Evolutionary conservation across 2,888 invertebrate species (phyloP).

Genomic region (Dorcus hopei): DNA sequence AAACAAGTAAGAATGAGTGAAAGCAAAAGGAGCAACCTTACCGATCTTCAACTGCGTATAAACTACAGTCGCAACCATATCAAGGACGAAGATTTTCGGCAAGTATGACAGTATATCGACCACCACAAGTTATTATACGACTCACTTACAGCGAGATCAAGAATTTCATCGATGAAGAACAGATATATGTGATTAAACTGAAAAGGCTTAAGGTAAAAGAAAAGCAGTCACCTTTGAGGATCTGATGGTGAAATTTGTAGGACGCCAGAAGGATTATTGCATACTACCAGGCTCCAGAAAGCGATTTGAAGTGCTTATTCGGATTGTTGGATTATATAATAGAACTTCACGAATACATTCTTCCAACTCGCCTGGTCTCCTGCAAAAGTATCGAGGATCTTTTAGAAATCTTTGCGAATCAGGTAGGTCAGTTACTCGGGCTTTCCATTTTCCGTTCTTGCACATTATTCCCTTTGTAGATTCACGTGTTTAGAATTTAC

Average conservation of each 20-base stretch:
- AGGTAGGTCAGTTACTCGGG: slow-evolving; percentile 6
- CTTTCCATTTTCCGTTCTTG: background rate
- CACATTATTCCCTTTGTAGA: background rate
- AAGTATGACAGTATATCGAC: background rate
- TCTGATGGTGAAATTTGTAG: background rate
- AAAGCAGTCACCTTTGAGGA: background rate
- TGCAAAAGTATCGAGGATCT: slow-evolving; percentile 7
- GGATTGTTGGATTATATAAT: slow-evolving; percentile 13
- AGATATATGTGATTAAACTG: slow-evolving; percentile 11
- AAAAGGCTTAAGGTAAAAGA: slow-evolving; percentile 10
- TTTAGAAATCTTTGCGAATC: slow-evolving; percentile 3
- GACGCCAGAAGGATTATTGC: slow-evolving; percentile 2
- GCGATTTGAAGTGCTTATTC: slow-evolving; percentile 12
- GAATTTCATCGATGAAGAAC: slow-evolving; percentile 9
- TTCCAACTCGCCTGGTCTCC: background rate
- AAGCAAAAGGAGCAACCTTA: too few species aligned
- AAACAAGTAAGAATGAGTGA: too few species aligned
- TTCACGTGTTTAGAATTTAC: slow-evolving; percentile 9
- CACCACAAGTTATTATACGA: too few species aligned
- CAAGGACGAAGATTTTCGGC: background rate
- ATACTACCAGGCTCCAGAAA: slow-evolving; percentile 1
- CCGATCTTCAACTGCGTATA: too few species aligned
- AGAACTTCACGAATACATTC: slow-evolving; percentile 5
- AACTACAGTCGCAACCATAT: too few species aligned
- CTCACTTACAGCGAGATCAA: slow-evolving; percentile 7